Evolutionary conservation across 2,113 vertebrate species (phyloP).

Genomic region (Acanthochromis polyacanthus): DNA sequence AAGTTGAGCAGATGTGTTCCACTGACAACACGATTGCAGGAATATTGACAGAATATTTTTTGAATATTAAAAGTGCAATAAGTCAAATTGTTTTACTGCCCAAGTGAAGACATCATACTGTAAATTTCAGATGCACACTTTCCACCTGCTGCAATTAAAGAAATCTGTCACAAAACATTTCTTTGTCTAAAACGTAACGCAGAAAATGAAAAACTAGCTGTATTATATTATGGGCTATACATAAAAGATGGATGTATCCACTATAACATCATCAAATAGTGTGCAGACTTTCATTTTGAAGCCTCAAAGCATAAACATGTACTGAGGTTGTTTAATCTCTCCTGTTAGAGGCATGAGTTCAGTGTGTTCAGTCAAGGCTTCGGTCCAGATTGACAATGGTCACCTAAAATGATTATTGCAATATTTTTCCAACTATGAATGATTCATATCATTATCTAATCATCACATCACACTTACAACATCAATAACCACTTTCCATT

Average conservation of each 20-base stretch:
- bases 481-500: background rate
- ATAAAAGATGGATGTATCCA: no score
- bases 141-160: background rate
- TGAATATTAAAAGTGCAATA: constrained; percentile 10
- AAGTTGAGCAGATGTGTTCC: constrained; percentile 13
- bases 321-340: no score
- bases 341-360: no score
- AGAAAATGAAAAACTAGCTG: background rate
- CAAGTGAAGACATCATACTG: background rate
- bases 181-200: background rate
- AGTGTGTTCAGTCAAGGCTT: no score
- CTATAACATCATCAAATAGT: no score
- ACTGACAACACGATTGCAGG: constrained; percentile 43
- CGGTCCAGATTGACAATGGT: no score
- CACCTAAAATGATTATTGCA: background rate
- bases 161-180: background rate
- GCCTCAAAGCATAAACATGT: no score
- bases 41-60: background rate
- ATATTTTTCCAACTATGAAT: background rate
- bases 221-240: no score
- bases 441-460: background rate
- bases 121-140: background rate
- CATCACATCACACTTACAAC: background rate
- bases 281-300: no score
- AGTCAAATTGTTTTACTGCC: background rate